Evolutionary conservation across 2,113 vertebrate genomes (phyloP).

Genomic region (Bubo bubo): DNA sequence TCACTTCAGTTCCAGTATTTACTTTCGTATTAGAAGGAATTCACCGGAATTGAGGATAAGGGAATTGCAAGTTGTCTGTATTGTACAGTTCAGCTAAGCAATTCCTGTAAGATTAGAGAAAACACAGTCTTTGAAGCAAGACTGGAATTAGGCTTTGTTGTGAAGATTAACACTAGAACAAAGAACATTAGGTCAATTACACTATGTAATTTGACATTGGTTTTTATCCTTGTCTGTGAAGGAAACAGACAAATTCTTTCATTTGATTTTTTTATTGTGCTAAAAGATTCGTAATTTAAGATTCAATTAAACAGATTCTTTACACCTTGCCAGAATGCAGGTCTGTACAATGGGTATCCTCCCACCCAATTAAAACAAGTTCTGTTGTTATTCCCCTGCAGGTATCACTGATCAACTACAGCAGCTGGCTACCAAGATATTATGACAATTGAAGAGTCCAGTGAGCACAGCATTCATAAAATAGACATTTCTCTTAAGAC

Average conservation of each 20-base stretch:
- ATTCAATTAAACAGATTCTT: neutral
- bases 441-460: neutral
- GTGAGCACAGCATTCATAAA: neutral
- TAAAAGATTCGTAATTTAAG: fast-evolving
- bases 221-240: neutral
- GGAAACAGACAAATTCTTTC: neutral
- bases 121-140: fast-evolving
- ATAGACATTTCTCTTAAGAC: neutral
- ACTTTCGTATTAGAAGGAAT: neutral
- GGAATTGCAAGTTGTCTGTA: fast-evolving
- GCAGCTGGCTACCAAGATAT: neutral
- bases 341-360: neutral
- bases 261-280: conserved; percentile 17
- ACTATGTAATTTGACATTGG: fast-evolving
- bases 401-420: neutral
- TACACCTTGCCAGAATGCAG: neutral
- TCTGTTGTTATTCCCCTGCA: neutral
- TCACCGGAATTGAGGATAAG: neutral
- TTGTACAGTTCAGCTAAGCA: neutral
- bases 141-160: neutral
- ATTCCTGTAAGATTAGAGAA: neutral
- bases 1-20: neutral
- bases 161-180: neutral
- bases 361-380: neutral
- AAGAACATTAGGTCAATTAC: neutral